phyloP scores from a whole-genome alignment of 2,888 invertebrate genomes.

The Anarsia innoxiella region DNA sequence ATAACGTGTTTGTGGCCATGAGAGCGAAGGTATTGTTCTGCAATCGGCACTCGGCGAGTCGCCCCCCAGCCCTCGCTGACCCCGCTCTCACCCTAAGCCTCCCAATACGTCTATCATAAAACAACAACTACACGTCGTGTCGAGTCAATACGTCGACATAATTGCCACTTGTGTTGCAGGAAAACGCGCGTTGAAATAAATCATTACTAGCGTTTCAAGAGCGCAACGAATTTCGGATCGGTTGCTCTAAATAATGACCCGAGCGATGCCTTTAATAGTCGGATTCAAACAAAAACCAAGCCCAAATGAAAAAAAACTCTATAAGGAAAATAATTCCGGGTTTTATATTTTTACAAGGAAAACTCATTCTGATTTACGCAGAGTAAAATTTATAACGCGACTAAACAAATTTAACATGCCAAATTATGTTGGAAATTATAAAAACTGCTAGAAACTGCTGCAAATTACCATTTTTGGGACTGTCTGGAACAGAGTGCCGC shows the following conservation, averaged over 20 bases:
- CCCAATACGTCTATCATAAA: constrained; percentile 35
- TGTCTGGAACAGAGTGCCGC: too few relatives aligned
- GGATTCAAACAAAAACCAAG: too few relatives aligned
- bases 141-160: constrained; percentile 53
- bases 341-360: constrained; percentile 31
- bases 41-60: constrained; percentile 15
- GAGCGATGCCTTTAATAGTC: too few relatives aligned
- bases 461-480: too few relatives aligned
- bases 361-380: constrained; percentile 25
- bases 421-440: constrained; percentile 28
- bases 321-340: constrained; percentile 25
- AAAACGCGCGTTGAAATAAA: constrained; percentile 36
- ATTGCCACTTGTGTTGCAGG: constrained; percentile 47
- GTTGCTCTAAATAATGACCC: constrained; percentile 42
- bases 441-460: constrained; percentile 7
- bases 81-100: background rate
- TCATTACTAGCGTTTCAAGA: constrained; percentile 33
- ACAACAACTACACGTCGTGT: constrained; percentile 40
- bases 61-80: constrained; percentile 19
- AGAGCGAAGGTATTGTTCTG: constrained; percentile 31
- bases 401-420: constrained; percentile 29
- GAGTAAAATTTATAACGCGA: constrained; percentile 34
- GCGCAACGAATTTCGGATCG: constrained; percentile 32
- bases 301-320: constrained; percentile 23
- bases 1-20: constrained; percentile 37